These are phyloP conservation scores for Anoplophora glabripennis DNA, from an alignment of 1,140 invertebrate species.

Conservation along the genomic window DNA sequence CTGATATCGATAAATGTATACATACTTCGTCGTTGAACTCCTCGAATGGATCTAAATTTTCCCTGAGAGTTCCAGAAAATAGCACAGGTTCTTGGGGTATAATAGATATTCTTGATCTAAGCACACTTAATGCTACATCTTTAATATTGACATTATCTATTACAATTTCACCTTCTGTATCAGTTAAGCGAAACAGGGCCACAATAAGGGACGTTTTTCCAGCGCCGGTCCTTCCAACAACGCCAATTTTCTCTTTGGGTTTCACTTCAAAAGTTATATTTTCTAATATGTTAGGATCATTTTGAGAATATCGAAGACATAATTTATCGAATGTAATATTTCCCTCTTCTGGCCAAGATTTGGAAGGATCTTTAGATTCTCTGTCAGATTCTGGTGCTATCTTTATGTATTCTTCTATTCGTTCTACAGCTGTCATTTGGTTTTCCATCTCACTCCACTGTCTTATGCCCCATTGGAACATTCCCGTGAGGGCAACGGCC, in stretches of 20 bases:
- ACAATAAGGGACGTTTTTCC: conserved; percentile 73
- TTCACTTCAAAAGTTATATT: conserved; percentile 60
- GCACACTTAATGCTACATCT: conserved; percentile 61
- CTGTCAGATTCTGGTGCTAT: conserved; percentile 28
- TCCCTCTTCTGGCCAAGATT: conserved; percentile 37
- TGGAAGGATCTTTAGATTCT: conserved; percentile 50
- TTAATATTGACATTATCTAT: conserved; percentile 70
- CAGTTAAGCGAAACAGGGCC: conserved; percentile 67
- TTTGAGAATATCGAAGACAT: conserved; percentile 61
- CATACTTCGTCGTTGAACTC: conserved; percentile 69
- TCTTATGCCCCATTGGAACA: conserved; percentile 72
- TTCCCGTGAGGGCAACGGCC: conserved; percentile 55
- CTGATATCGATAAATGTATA: conserved; percentile 44
- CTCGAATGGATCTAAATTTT: conserved; percentile 84
- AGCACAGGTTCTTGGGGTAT: conserved; percentile 84
- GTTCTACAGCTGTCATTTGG: conserved; percentile 65
- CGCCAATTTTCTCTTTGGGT: conserved; percentile 59
- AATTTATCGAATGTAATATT: conserved; percentile 46
- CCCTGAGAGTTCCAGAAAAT: conserved; percentile 75
- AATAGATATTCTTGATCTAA: conserved; percentile 72
- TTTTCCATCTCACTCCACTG: conserved; percentile 72
- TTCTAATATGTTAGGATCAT: conserved; percentile 63
- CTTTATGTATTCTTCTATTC: conserved; percentile 50
- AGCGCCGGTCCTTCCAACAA: conserved; percentile 55
- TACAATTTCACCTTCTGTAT: conserved; percentile 66